Percentiles rank a stretch among this genome's conserved stretches.
Conservation (phyloP, 2,888 invertebrate species). For the Blera fallax region DNA sequence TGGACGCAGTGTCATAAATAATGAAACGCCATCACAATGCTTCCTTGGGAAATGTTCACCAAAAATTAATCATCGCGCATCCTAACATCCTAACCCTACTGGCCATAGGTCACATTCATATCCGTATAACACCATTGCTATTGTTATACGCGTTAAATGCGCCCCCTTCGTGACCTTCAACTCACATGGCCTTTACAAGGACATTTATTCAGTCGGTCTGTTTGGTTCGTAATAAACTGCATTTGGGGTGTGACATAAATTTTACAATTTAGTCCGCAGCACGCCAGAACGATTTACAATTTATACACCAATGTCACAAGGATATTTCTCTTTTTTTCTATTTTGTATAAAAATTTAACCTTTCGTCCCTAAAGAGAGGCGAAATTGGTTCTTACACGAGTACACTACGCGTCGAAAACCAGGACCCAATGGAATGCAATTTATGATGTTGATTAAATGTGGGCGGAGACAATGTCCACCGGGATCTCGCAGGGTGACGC, state of each 20-base stretch:
- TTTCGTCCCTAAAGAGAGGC: neutral
- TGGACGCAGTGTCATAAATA: neutral
- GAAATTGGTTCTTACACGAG: constrained; percentile 2
- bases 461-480: constrained; percentile 3
- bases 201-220: constrained; percentile 6
- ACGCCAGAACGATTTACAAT: constrained; percentile 48
- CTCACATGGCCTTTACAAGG: neutral
- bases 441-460: constrained; percentile 67
- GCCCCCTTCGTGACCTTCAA: neutral
- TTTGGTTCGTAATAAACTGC: constrained; percentile 21
- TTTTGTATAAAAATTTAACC: constrained; percentile 32
- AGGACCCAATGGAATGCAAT: constrained; percentile 39
- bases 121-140: neutral
- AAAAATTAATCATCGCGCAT: neutral
- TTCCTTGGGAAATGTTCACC: neutral
- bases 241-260: constrained; percentile 28
- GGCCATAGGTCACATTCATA: neutral
- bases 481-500: neutral
- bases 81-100: neutral
- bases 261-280: constrained; percentile 29
- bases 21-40: neutral
- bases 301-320: constrained; percentile 19
- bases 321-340: constrained; percentile 39
- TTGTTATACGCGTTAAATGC: neutral
- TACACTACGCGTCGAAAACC: neutral